These are phyloP conservation scores for Cherax destructor DNA, from an alignment of 1,140 invertebrate species.

Conservation along the genomic window DNA sequence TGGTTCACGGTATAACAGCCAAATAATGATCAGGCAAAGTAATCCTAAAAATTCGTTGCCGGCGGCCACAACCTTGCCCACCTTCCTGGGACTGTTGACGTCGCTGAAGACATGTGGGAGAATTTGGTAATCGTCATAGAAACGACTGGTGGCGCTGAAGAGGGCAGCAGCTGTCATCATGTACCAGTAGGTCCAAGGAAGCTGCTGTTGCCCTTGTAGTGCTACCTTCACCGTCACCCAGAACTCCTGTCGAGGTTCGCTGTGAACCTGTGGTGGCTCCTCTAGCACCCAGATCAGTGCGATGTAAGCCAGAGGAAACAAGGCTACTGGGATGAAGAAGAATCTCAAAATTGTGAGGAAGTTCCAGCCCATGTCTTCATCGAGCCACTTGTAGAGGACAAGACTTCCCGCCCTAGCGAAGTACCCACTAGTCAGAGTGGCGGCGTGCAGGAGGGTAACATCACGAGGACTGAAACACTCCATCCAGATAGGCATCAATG, in stretches of 20 bases:
- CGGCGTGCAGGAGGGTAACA: background rate
- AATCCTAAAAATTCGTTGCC: background rate
- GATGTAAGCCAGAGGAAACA: background rate
- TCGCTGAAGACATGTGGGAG: background rate
- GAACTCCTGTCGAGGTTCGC: background rate
- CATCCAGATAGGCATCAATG: background rate
- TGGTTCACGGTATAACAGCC: background rate
- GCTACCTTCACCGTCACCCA: background rate
- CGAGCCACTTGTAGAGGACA: background rate
- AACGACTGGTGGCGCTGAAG: background rate
- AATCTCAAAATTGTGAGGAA: background rate
- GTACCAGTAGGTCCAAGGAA: background rate
- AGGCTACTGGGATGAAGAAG: background rate
- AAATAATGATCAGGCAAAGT: background rate
- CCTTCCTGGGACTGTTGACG: background rate
- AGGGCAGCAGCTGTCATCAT: constrained; percentile 4
- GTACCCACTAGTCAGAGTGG: background rate
- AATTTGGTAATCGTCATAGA: background rate
- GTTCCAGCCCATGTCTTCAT: background rate
- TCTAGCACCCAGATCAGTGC: background rate
- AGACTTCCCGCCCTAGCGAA: background rate
- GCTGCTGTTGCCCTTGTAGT: background rate
- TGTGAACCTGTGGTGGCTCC: background rate
- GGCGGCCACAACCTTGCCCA: background rate
- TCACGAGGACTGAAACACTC: background rate